phyloP scores from a whole-genome alignment of 2,888 invertebrate genomes.

The Zygogramma bicolorata region DNA sequence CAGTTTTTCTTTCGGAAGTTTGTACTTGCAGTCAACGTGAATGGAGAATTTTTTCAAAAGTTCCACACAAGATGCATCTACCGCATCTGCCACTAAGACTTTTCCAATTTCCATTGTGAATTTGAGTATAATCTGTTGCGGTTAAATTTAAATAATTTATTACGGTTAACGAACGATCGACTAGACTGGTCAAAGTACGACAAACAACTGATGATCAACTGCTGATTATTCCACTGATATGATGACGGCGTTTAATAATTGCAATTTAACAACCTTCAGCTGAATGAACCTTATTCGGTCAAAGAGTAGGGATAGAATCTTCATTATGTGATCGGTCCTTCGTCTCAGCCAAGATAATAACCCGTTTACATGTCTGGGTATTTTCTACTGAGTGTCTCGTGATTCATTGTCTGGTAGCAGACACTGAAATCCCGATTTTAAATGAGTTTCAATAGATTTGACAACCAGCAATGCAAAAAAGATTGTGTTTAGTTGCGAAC shows the following conservation, averaged over 20 bases:
- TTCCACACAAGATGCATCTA: conserved; percentile 87
- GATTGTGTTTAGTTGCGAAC: too few relatives aligned
- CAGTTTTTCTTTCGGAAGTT: conserved; percentile 83
- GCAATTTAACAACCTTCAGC: neutral
- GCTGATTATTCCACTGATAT: neutral
- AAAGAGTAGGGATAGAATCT: neutral
- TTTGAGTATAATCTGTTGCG: neutral
- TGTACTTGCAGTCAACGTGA: conserved; percentile 82
- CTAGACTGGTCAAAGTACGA: neutral
- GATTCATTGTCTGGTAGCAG: too few relatives aligned
- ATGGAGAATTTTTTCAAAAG: conserved; percentile 84
- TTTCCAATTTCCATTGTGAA: conserved; percentile 64
- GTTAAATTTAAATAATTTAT: neutral
- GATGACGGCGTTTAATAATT: neutral
- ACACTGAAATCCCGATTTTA: too few relatives aligned
- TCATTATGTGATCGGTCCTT: neutral
- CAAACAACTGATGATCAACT: neutral
- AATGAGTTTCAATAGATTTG: too few relatives aligned
- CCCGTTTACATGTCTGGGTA: neutral
- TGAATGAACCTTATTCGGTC: neutral
- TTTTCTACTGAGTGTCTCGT: neutral
- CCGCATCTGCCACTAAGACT: conserved; percentile 93
- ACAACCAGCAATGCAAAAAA: too few relatives aligned
- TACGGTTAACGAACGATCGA: neutral
- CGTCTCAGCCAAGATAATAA: neutral